Conservation (phyloP, 2,888 invertebrate genomes). For the Dugesia japonica region DNA sequence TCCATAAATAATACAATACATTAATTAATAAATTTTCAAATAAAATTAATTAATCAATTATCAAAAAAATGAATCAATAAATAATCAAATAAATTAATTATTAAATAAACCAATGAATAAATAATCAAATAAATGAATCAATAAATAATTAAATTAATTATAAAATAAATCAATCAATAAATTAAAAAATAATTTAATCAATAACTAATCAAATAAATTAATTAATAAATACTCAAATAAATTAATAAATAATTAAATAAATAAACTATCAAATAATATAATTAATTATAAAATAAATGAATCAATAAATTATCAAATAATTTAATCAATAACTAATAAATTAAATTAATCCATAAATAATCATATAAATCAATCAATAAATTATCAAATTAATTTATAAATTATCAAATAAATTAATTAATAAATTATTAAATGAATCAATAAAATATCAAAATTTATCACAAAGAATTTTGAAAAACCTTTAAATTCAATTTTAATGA, state of each 20-base stretch:
- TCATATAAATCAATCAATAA: background rate
- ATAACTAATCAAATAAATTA: too few species aligned
- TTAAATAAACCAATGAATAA: background rate
- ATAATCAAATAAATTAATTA: background rate
- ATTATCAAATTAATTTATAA: background rate
- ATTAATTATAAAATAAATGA: too few species aligned
- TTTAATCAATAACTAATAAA: too few species aligned
- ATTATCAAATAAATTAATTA: background rate
- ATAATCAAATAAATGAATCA: background rate
- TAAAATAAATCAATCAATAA: too few species aligned
- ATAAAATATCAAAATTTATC: background rate
- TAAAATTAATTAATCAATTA: too few species aligned
- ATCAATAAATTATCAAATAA: too few species aligned
- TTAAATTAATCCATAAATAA: background rate
- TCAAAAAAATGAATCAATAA: background rate
- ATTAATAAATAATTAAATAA: too few species aligned
- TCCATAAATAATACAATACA: too few species aligned
- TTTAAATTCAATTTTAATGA: background rate
- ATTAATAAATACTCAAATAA: too few species aligned
- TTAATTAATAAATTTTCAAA: too few species aligned
- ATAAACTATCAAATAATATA: too few species aligned
- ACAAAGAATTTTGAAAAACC: background rate
- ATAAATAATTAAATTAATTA: background rate
- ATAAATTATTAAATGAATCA: background rate
- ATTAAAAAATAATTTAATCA: too few species aligned